Conservation (phyloP, 35 echinoderm and acorn worm genomes). For the Ophiothrix spiculata region DNA sequence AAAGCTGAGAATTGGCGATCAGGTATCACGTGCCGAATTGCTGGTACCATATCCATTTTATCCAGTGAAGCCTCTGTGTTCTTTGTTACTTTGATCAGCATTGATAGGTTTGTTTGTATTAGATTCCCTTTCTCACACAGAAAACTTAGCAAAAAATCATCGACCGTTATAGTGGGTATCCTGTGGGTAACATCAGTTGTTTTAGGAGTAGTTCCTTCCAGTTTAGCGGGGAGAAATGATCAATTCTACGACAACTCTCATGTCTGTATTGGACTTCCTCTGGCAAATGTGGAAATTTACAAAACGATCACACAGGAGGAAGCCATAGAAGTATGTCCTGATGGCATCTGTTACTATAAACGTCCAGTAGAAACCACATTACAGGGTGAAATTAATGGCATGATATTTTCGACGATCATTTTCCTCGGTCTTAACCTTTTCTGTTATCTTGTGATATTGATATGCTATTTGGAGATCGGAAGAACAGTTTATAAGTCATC, state of each 20-base stretch:
- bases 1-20: conserved; percentile 24
- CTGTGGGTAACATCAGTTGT: neutral
- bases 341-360: neutral
- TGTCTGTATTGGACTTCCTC: neutral
- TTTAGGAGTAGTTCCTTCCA: neutral
- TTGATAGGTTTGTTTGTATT: conserved; percentile 41
- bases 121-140: conserved; percentile 26
- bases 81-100: conserved; percentile 25
- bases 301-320: neutral
- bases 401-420: neutral
- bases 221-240: neutral
- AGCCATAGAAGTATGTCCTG: neutral
- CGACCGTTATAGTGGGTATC: neutral
- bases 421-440: neutral
- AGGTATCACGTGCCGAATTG: conserved; percentile 24
- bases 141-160: neutral
- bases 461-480: neutral
- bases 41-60: conserved; percentile 32
- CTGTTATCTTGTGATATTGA: neutral
- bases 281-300: neutral
- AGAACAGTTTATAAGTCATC: neutral
- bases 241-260: conserved; percentile 1
- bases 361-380: neutral
- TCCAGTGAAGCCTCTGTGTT: conserved; percentile 52
- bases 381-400: neutral